Evolutionary conservation across 2,797 vertebrate species (phyloP), one percentile per base, ranked within the genome.

Genomic region (Micrastur ruficollis): DNA sequence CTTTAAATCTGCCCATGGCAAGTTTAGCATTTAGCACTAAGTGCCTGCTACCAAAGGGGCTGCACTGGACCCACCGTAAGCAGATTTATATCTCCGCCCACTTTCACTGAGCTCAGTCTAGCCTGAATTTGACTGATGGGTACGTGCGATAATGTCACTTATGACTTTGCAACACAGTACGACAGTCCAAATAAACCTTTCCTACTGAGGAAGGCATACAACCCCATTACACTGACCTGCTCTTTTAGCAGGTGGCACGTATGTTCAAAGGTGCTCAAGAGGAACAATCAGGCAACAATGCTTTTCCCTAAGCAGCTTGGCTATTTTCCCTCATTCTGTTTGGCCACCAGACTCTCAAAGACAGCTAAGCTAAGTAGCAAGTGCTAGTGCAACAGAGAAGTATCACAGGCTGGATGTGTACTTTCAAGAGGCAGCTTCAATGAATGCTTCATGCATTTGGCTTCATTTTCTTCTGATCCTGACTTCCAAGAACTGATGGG

Each of bases 281-380:
- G 29, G 32, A 84, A 26, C 6, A 8, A 32, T 62, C 32, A 46
- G 66, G 29, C 38, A 22, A 7, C 0, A 2, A 11, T 27, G 34
- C 21, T 86, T 96, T 95, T 92, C 89, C 63, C 93, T 53, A 65
- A 61, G 87, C 26, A 58, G n/a, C 40, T 70, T 90, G 52, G 78
- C 50, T 53, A 2, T 72, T 90, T 92, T 76, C 38, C 20, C 52
- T 56, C 47, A 25, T 62, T 58, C 80, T 61, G 2, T 67, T 71
- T 47, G 40, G 56, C 70, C 79, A 91, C 9, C n/a, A 85, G 63
- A 27, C 38, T 12, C 44, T 40, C 56, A 26, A 86, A 71, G 8
- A 40, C 13, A n/a, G 19, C 19, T 8, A 26, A 87, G 55, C 36
- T 32, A 42, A 92, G 58, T 1, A 32, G 31, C 55, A 73, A 46